Base-by-base conservation (phyloP, 2,888 invertebrate genomes). In the Hypomecis atomaria region DNA sequence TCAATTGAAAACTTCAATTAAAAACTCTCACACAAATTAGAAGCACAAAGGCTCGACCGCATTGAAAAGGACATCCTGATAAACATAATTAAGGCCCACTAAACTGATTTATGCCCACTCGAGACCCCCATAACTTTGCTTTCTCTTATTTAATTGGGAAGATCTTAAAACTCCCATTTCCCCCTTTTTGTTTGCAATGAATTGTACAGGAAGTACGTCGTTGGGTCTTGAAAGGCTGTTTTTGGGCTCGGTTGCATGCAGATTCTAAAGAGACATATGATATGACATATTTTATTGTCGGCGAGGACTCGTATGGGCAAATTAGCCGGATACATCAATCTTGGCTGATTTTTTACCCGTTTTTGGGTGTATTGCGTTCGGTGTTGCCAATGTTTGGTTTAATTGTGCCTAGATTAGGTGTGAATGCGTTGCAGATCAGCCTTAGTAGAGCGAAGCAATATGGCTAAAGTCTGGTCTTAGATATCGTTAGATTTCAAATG, bases 281-380 rank as follows among this genome's bases (percentile, higher is more conserved):
- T 90, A 91, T 92, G 91, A 90, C 90, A 88, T 88, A 88, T 88
- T 88, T 90, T 88, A 90, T 89, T 89, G 86, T 81, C 74, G 73
- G 76, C 76, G 65, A 74, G 75, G 78, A 80, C 78, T 78, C 73
- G 79, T 82, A 80, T 83, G 89, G 86, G 85, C 89, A 91, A 92
- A 92, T 92, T 92, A 92, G 91, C 83, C 85, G 92, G 92, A 92
- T 90, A 91, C 90, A 87, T 90, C 91, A 89, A 90, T 92, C 91
- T 86, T 71, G 60, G 75, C 37, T 70, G 59, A 74, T 70, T 72
- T 72, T 71, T 75, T 76, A 76, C 67, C n/a, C 38, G 48, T 57
- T 65, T 65, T 65, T 44, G 53, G 56, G 60, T 47, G 59, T 50
- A 60, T 65, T 65, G 37, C 33, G 52, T 60, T 44, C 53, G 36